These are phyloP conservation scores for Eudiplozoon nipponicum DNA, from an alignment of 2,888 invertebrate genomes.

Conservation along the genomic window DNA sequence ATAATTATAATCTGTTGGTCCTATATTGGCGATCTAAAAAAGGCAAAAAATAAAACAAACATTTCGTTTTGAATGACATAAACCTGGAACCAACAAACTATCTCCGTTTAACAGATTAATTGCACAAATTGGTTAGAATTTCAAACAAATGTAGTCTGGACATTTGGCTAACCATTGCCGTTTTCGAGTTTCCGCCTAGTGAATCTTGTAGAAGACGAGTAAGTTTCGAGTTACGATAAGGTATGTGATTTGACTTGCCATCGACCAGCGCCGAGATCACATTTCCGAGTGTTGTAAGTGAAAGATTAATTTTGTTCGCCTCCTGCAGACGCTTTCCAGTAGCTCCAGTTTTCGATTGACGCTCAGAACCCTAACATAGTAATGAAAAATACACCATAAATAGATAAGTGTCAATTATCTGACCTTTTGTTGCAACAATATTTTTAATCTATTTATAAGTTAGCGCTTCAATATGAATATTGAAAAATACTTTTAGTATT, in stretches of 20 bases:
- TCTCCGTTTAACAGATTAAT: not conserved
- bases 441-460: too few species aligned
- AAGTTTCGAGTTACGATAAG: conserved; percentile 81
- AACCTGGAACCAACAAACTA: not conserved
- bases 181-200: conserved; percentile 50
- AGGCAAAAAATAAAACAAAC: not conserved
- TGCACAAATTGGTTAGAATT: not conserved
- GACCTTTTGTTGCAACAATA: too few species aligned
- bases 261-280: conserved; percentile 90
- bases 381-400: too few species aligned
- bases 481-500: too few species aligned
- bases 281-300: conserved; percentile 74
- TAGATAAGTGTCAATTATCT: too few species aligned
- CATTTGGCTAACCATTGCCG: conserved; percentile 27
- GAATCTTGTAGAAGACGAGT: conserved; percentile 48
- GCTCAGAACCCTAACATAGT: conserved; percentile 50
- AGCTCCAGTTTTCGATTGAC: conserved; percentile 79
- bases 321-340: conserved; percentile 64
- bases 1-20: conserved; percentile 76
- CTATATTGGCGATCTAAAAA: conserved; percentile 57
- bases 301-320: conserved; percentile 84
- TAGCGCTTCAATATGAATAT: too few species aligned
- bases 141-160: not conserved
- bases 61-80: not conserved
- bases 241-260: conserved; percentile 77